A percentile compares a stretch with the other conserved stretches of the same genome.
Conservation (phyloP, 2,888 invertebrate genomes). For the Eupithecia tripunctaria region DNA sequence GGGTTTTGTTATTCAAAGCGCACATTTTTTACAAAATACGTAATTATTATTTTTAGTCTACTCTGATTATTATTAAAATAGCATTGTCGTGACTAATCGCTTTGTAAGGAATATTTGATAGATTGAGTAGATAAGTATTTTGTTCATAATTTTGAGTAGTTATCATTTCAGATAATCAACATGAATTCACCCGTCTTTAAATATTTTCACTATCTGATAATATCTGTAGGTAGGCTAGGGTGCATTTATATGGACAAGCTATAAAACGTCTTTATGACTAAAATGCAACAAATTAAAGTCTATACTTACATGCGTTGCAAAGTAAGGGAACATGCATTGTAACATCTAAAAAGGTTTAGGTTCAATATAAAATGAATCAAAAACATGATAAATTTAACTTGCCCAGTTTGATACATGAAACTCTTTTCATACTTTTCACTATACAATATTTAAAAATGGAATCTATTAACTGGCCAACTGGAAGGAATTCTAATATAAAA, state of each 20-base stretch:
- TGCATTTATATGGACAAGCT: neutral
- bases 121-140: neutral
- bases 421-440: neutral
- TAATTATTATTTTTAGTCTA: neutral
- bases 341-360: neutral
- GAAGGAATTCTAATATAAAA: no score
- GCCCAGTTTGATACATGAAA: neutral
- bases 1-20: neutral
- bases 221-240: neutral
- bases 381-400: neutral
- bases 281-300: neutral
- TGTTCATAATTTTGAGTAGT: neutral
- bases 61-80: neutral
- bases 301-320: neutral
- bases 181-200: neutral
- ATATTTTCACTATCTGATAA: neutral
- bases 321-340: neutral
- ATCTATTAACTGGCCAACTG: no score
- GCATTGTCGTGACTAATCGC: neutral
- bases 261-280: neutral
- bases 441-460: no score
- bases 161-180: neutral
- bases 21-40: neutral
- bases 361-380: neutral
- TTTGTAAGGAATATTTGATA: neutral